Conservation (phyloP, 2,113 vertebrate species). For the Tachuris rubrigastra region DNA sequence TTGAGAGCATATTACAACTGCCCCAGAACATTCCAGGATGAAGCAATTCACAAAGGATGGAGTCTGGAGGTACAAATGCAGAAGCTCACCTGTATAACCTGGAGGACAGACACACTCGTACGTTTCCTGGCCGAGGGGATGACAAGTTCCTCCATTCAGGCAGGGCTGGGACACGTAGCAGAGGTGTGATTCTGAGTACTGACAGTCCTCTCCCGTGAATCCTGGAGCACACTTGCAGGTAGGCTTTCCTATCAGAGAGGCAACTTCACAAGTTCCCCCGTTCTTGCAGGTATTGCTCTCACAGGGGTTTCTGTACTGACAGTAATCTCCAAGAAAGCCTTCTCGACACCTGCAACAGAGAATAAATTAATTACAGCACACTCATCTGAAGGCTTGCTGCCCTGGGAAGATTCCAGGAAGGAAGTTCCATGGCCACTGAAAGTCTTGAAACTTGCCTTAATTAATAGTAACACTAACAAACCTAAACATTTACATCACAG, state of each 20-base stretch:
- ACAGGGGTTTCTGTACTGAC: slow-evolving; percentile 89
- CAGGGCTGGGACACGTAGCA: slow-evolving; percentile 87
- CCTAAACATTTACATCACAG: not conserved
- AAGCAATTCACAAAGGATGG: not conserved
- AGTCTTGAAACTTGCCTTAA: not conserved
- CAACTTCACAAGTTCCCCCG: slow-evolving; percentile 84
- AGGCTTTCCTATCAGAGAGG: slow-evolving; percentile 76
- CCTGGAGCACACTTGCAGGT: slow-evolving; percentile 84
- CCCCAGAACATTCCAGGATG: not conserved
- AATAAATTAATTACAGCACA: not conserved
- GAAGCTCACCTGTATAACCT: slow-evolving; percentile 86
- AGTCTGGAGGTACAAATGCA: not conserved
- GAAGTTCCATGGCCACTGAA: accelerated
- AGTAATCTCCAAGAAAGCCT: slow-evolving; percentile 90
- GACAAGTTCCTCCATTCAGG: slow-evolving; percentile 81
- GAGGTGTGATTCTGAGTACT: slow-evolving; percentile 82
- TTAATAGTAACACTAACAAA: not conserved
- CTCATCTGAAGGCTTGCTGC: not conserved
- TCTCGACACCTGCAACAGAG: slow-evolving; percentile 80
- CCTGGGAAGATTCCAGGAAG: not conserved
- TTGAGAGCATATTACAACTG: not conserved
- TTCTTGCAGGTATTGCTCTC: slow-evolving; percentile 84
- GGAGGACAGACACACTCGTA: slow-evolving; percentile 82
- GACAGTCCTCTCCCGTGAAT: slow-evolving; percentile 82
- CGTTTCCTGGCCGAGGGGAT: slow-evolving; percentile 76